These are phyloP conservation scores for Xanthorhoe spadicearia DNA, from an alignment of 2,888 invertebrate species.

Conservation along the genomic window DNA sequence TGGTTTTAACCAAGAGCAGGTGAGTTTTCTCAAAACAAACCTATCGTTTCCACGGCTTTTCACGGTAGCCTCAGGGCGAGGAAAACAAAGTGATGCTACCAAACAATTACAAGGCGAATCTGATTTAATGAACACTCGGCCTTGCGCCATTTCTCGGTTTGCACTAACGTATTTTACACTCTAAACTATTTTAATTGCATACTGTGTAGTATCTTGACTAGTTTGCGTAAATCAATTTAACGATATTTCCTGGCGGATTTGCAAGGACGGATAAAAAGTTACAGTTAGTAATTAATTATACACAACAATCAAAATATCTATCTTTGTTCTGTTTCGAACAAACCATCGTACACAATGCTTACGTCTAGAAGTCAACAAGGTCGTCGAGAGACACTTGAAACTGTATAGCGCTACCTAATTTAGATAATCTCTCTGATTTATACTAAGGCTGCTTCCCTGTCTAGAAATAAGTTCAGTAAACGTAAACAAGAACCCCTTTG, in stretches of 20 bases:
- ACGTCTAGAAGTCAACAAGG: too few relatives aligned
- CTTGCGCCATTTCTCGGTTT: slow-evolving; percentile 59
- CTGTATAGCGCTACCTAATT: too few relatives aligned
- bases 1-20: too few relatives aligned
- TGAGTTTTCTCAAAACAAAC: background rate
- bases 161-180: slow-evolving; percentile 37
- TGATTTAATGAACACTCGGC: slow-evolving; percentile 54
- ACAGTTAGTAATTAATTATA: background rate
- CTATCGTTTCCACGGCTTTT: background rate
- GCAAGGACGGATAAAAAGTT: slow-evolving; percentile 31
- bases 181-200: slow-evolving; percentile 40
- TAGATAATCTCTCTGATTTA: too few relatives aligned
- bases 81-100: slow-evolving; percentile 34
- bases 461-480: too few relatives aligned
- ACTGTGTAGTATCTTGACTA: slow-evolving; percentile 37
- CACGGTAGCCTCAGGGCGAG: slow-evolving; percentile 18
- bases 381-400: too few relatives aligned
- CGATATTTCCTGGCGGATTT: slow-evolving; percentile 34
- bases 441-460: too few relatives aligned
- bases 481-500: too few relatives aligned
- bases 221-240: slow-evolving; percentile 44
- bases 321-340: too few relatives aligned
- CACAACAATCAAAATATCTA: background rate
- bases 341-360: background rate
- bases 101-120: slow-evolving; percentile 62